Base-by-base conservation (phyloP, 2,888 invertebrate species). In the Gymnosoma rotundatum region DNA sequence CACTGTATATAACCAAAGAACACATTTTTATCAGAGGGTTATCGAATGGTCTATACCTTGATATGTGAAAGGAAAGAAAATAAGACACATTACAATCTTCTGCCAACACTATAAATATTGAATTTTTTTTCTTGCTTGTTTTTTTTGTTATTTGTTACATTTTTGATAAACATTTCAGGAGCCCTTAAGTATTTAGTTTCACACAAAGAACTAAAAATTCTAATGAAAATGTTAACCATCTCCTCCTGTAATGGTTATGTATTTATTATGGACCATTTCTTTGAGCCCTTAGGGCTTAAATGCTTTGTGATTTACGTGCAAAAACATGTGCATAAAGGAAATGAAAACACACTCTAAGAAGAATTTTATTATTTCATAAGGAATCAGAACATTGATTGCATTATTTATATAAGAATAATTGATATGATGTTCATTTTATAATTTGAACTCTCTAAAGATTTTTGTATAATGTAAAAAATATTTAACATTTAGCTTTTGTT, bases 11-110 rank as follows among this genome's bases (percentile, higher is more conserved):
- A 54, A 42, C 38, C 42, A 25, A 10, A 32, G 20, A 32, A 32
- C 64, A 54, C 16, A 45, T 63, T 20, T 52, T 32, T 78, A 69
- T 54, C 69, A 63, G 14, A 78, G 52, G 54, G 61, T 78, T 70
- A 78, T 56, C 21, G 52, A 60, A 76, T 60, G 25, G 60, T 52
- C 52, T 60, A 2, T 70, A 78, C 63, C 70, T 70, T 56, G 42
- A n/a, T 36, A 61, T 16, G 25, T n/a, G 56, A 9, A 32, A 16
- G 18, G 10, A 12, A 36, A 63, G 18, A 42, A 64, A 21, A 10
- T 2, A 18, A 58, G 38, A 21, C 66, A 21, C n/a, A 48, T 42
- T 10, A 38, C 4, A 58, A n/a, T 20, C 21, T 70, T n/a, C 63
- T 72, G 8, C 8, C 3, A 56, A 36, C 16, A 12, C 9, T 2